These are phyloP conservation scores for Drepana arcuata DNA, from an alignment of 1,140 invertebrate species.

Conservation along the genomic window DNA sequence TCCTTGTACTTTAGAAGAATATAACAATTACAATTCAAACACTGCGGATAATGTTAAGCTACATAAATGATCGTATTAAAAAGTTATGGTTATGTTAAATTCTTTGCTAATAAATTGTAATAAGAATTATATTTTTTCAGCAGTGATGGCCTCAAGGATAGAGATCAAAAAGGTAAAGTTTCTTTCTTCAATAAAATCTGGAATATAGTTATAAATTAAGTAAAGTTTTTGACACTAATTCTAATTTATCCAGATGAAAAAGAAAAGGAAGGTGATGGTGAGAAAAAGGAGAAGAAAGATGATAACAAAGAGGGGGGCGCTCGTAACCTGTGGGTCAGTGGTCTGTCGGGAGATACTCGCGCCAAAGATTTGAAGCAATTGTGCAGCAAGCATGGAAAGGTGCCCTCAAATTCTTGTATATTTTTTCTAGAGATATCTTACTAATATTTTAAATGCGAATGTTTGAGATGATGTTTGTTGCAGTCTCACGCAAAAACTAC, in stretches of 20 bases:
- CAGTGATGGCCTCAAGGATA: conserved; percentile 50
- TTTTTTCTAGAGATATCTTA: too few species aligned
- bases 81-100: too few species aligned
- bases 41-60: too few species aligned
- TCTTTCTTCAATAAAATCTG: conserved; percentile 3
- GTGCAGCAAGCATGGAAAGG: conserved; percentile 93
- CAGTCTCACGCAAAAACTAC: too few species aligned
- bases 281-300: conserved; percentile 60
- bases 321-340: conserved; percentile 93
- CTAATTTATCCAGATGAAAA: conserved; percentile 40
- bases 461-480: too few species aligned
- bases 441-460: too few species aligned
- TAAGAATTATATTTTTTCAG: conserved; percentile 57
- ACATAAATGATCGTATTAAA: too few species aligned
- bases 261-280: conserved; percentile 45
- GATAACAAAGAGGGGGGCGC: conserved; percentile 57
- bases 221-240: conserved; percentile 2
- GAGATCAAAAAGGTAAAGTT: conserved; percentile 53
- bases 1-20: background rate
- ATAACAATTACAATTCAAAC: background rate
- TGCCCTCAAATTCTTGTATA: too few species aligned
- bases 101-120: too few species aligned
- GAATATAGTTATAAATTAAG: conserved; percentile 3
- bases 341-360: conserved; percentile 88
- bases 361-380: conserved; percentile 93